Base-by-base conservation (phyloP, 2,888 invertebrate genomes). In the Drymonia ruficornis region DNA sequence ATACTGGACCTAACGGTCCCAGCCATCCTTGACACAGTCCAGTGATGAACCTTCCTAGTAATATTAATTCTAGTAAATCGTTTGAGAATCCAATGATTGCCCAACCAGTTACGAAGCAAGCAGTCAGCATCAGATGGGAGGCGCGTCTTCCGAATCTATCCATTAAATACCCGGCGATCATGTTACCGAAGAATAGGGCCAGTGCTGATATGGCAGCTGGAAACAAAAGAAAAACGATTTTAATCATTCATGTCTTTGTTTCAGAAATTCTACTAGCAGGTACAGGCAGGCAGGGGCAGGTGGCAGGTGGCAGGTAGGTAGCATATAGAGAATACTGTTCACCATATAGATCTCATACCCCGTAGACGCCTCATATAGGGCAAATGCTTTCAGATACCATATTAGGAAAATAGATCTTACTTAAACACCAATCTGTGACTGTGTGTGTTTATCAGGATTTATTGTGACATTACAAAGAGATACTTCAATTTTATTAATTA, bases 121-220 rank as follows among this genome's bases (percentile, higher is more conserved):
- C 78, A 43, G 93, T 91, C 2, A 94, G 78, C 46, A 94, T 70
- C 16, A 94, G 75, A 62, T 94, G 93, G 5, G 94, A 92, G 15
- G 78, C 78, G 70, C 93, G 92, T 69, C 96, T 88, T 47, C 95
- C 96, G 52, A 93, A 83, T 63, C 83, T 88, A 64, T 95, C 95
- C 93, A 95, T 94, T 34, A 95, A 71, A 52, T 93, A 82, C 38
- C 95, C 95, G 0, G 94, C 93, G 50, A 94, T 74, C 55, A 95
- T 73, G 79, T 95, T 95, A 46, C 95, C 95, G 50, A 94, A 87
- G 43, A 94, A 89, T 81, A 95, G 89, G 0, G 95, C 94, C 28
- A 95, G 74, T 0, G 94, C 93, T 23, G 94, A 93, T 72, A 94
- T 93, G 0, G 94, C 94, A 18, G 95, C 95, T 93, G 92, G 62